These are phyloP conservation scores for Ctenopoma multispine DNA, from an alignment of 2,797 vertebrate genomes.

Conservation along the genomic window DNA sequence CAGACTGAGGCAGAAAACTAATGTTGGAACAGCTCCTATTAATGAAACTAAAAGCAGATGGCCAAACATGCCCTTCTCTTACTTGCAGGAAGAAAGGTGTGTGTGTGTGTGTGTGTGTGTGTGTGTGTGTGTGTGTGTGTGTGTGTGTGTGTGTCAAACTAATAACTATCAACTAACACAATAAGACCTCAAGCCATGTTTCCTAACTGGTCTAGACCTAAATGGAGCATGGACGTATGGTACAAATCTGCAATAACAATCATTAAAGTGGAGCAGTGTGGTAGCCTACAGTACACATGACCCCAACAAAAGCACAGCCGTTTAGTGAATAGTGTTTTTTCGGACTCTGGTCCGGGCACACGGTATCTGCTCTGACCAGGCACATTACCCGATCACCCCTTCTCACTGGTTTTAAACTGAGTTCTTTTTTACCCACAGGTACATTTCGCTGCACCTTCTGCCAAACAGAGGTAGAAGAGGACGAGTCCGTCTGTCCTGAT, in stretches of 20 bases:
- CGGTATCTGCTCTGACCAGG: background rate
- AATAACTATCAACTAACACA: background rate
- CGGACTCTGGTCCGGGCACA: background rate
- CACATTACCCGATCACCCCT: background rate
- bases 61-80: conserved; percentile 31
- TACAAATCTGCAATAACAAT: background rate
- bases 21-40: conserved; percentile 53
- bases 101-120: background rate
- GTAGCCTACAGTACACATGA: background rate
- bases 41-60: conserved; percentile 68
- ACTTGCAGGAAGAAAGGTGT: conserved; percentile 22
- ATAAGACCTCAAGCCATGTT: background rate
- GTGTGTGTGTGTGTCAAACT: background rate
- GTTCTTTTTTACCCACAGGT: conserved; percentile 75
- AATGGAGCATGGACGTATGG: background rate
- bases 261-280: background rate
- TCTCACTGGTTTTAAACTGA: background rate
- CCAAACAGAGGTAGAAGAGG: conserved; percentile 96
- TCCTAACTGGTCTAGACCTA: background rate
- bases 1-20: too few species aligned
- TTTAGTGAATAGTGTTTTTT: background rate
- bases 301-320: background rate
- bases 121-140: conserved; percentile 2
- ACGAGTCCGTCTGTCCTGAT: conserved; percentile 90
- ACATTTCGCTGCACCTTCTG: conserved; percentile 98